Evolutionary conservation across 2,888 invertebrate species (phyloP).

Genomic region (Epistrophella euchroma): DNA sequence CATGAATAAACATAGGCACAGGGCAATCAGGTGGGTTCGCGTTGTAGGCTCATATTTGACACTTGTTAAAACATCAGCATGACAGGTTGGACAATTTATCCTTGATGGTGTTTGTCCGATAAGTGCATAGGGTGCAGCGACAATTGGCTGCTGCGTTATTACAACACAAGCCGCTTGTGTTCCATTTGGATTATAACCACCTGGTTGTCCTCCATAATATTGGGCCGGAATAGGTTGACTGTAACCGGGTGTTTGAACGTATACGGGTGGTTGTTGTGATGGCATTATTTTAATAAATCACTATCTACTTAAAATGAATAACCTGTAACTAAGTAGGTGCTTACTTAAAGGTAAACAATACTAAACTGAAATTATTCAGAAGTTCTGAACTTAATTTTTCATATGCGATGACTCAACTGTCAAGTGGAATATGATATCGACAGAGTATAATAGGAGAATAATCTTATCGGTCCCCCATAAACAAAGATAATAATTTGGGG

Average conservation of each 20-base stretch:
- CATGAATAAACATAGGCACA: slow-evolving; percentile 75
- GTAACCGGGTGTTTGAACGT: slow-evolving; percentile 66
- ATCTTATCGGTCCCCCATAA: background rate
- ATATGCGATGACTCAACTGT: slow-evolving; percentile 23
- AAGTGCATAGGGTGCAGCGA: background rate
- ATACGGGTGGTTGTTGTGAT: slow-evolving; percentile 56
- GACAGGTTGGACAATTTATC: slow-evolving; percentile 83
- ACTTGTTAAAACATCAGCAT: slow-evolving; percentile 81
- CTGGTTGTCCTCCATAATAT: slow-evolving; percentile 43
- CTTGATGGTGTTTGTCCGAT: slow-evolving; percentile 79
- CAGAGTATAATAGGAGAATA: background rate
- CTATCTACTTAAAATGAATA: background rate
- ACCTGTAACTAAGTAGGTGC: slow-evolving; percentile 3
- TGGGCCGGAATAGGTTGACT: slow-evolving; percentile 56
- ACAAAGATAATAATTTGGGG: background rate
- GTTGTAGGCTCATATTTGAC: slow-evolving; percentile 78
- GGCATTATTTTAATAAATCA: slow-evolving; percentile 37
- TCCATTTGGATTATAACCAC: slow-evolving; percentile 37
- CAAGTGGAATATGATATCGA: slow-evolving; percentile 13
- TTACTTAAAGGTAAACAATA: slow-evolving; percentile 4
- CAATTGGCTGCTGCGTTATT: slow-evolving; percentile 55
- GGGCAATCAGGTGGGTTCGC: slow-evolving; percentile 71
- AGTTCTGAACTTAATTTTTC: background rate
- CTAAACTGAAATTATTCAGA: slow-evolving; percentile 33
- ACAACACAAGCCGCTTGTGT: slow-evolving; percentile 36